Conservation (phyloP, 2,113 vertebrate species). For the Coregonus clupeaformis region DNA sequence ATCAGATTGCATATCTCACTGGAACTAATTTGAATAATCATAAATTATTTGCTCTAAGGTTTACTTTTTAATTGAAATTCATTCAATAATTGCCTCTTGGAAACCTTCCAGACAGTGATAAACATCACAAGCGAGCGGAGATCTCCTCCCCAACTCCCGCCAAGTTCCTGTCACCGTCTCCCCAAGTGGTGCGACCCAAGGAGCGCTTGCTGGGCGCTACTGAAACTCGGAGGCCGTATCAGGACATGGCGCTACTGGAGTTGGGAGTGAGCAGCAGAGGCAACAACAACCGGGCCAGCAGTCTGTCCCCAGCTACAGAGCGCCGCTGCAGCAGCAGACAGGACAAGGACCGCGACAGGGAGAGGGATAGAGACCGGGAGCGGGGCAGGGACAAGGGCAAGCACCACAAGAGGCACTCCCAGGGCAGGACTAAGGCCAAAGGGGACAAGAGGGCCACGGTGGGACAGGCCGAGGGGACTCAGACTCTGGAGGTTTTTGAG, state of each 20-base stretch:
- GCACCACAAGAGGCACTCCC: constrained; percentile 76
- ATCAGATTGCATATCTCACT: background rate
- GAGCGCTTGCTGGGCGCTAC: constrained; percentile 66
- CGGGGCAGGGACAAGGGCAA: constrained; percentile 73
- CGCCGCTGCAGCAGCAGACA: constrained; percentile 47
- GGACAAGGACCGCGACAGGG: constrained; percentile 35
- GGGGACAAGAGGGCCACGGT: constrained; percentile 39
- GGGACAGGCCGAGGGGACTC: constrained; percentile 39
- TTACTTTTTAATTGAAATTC: background rate
- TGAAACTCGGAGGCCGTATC: constrained; percentile 61
- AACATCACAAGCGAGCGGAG: constrained; percentile 58
- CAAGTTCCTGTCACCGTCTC: constrained; percentile 61
- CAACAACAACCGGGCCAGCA: constrained; percentile 60
- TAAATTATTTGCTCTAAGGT: background rate
- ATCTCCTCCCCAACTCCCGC: constrained; percentile 34
- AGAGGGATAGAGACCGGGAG: constrained; percentile 69
- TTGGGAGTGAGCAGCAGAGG: constrained; percentile 49
- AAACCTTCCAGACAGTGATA: constrained; percentile 62
- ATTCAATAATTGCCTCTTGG: constrained; percentile 3
- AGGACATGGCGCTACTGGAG: constrained; percentile 42
- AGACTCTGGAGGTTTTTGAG: constrained; percentile 53
- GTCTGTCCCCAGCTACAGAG: constrained; percentile 57
- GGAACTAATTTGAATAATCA: background rate
- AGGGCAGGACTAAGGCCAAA: constrained; percentile 71
- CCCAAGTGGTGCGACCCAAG: constrained; percentile 86